Conservation (phyloP, 2,888 invertebrate species). For the Cataglyphis livida region DNA sequence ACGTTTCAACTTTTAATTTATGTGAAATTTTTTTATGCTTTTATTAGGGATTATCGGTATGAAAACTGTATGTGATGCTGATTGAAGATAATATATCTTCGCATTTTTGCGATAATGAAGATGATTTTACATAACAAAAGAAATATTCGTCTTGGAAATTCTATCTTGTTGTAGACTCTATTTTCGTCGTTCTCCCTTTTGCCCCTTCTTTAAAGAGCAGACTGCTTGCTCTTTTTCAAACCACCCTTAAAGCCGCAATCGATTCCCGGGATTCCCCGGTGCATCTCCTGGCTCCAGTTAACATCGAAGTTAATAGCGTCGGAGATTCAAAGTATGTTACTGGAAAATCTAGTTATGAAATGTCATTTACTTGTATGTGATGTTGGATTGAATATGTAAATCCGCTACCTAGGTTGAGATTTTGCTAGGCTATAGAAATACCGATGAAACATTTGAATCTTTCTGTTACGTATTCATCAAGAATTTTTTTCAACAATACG, state of each 20-base stretch:
- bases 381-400: constrained; percentile 45
- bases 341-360: constrained; percentile 45
- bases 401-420: constrained; percentile 34
- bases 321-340: constrained; percentile 61
- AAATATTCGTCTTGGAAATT: background rate
- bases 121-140: background rate
- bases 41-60: background rate
- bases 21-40: background rate
- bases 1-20: background rate
- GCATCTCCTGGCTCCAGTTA: constrained; percentile 54
- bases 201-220: constrained; percentile 37
- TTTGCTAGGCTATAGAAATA: background rate
- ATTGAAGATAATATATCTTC: background rate
- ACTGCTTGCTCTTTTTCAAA: constrained; percentile 77
- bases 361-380: constrained; percentile 33
- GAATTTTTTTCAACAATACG: constrained; percentile 1
- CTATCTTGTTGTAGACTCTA: constrained; percentile 14
- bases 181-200: constrained; percentile 38
- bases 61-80: background rate
- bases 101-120: background rate
- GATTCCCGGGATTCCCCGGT: constrained; percentile 69
- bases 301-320: constrained; percentile 61
- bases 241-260: constrained; percentile 77
- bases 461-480: background rate
- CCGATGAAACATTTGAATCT: background rate